Base-by-base conservation (phyloP, 2,797 vertebrate species). In the Chiroxiphia lanceolata region DNA sequence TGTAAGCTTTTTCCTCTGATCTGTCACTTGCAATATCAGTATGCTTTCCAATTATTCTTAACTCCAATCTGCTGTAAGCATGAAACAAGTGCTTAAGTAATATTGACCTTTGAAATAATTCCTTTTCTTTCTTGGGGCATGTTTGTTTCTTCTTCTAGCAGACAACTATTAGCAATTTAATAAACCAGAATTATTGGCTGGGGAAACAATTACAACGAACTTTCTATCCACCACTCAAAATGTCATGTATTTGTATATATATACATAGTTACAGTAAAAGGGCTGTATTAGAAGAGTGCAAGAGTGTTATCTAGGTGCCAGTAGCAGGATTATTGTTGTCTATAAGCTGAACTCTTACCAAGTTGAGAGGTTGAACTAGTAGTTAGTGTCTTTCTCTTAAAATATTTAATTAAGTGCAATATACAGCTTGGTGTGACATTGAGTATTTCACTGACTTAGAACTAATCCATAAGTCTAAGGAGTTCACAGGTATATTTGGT, bases 41-140 rank as follows among this genome's bases (percentile, higher is more conserved):
- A 83, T 15, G 7, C 11, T 91, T 95, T 87, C 50, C 64, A 86
- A 81, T 83, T 94, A 75, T 60, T 89, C 85, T 48, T 83, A 83
- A 80, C 42, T 85, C 15, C 44, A 89, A 45, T 64, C 16, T 83
- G 71, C 76, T 75, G 26, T 36, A 94, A 93, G 38, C 61, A 57
- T 15, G 21, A 80, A 74, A 74, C 10, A 78, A 83, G 6, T 57
- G 21, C 22, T 74, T 80, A 91, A 94, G 53, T 40, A 89, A 93
- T 31, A 71, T 26, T 91, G 87, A 94, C 79, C 79, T 94, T 87
- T 89, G 57, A 92, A 93, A 86, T 74, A 91, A 95, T 80, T 80
- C 11, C 5, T 93, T 94, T 82, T 87, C 31, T 80, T 91, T 75
- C 89, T 71, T 4, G 0, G 8, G 81, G 42, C 47, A 61, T 75